Base-by-base conservation (phyloP, 2,797 vertebrate species). In the Acrocephalus scirpaceus region DNA sequence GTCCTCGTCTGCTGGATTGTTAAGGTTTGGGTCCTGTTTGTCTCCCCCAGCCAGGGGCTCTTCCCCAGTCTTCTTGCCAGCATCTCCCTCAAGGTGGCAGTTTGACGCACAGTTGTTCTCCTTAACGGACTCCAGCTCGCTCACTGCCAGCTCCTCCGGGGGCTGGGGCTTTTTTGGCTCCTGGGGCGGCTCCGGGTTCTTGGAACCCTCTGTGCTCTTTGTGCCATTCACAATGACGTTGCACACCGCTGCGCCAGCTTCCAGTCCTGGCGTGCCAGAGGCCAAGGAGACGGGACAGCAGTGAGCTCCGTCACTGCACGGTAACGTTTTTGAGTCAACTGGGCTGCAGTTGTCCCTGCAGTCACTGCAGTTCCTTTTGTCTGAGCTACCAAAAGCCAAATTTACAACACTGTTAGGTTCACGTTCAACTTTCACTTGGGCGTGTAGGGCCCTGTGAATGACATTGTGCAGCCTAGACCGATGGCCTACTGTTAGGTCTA, bases 171-270 rank as follows among this genome's bases (percentile, higher is more conserved):
- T 98, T 96, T 98, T 98, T 40, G 96, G 95, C 96, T 98, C 96
- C 93, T 98, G 93, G 96, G 98, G 51, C 56, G 95, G 98, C 91
- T 98, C 98, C 0, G 97, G 96, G 96, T 97, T 98, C 98, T 98
- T 94, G 94, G 98, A 97, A 78, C 97, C 96, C 76, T 98, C 98
- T 34, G 97, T 94, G 94, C 95, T 93, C 73, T 98, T 98, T 70
- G 98, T 98, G 96, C 99, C 99, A 86, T 99, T 99, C 93, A 99
- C 99, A 95, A 99, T 99, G 97, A 99, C 99, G 44, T 99, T 99
- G 97, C 99, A 99, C 89, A 98, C 98, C 9, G 98, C 98, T 66
- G 98, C 97, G 86, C 97, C 97, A 90, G 85, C 98, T 97, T 98
- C 98, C 92, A 97, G 97, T 89, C 98, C 98, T 47, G 97, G 95